Base-by-base conservation (phyloP, 2,888 invertebrate species). In the Sphinx pinastri region DNA sequence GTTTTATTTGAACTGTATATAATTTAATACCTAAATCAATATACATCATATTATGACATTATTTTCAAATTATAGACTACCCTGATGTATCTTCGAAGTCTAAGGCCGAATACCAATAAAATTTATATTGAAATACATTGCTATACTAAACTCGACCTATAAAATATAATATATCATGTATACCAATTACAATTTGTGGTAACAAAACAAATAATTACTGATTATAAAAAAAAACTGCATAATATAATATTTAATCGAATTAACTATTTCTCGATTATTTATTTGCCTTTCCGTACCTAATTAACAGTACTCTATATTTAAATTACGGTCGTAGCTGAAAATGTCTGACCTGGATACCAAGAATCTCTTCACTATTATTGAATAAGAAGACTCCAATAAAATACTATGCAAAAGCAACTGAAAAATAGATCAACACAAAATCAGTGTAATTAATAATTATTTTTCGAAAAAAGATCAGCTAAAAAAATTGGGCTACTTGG, bases 1-100 rank as follows among this genome's bases (percentile, higher is more conserved):
- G 70, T 83, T 84, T 87, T 71, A 76, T 76, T 84, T 74, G 11
- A 12, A 31, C 45, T 51, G 49, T 25, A 38, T 11, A 38, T 31
- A 59, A 25, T 2, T 25, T 25, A 25, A 25, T 25, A 25, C 25
- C 25, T 25, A 1, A 25, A 25, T 25, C 25, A 25, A 25, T 25
- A 25, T 25, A n/a, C n/a, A n/a, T n/a, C n/a, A n/a, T n/a, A n/a
- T n/a, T n/a, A n/a, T n/a, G n/a, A n/a, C n/a, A n/a, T n/a, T n/a
- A n/a, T n/a, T n/a, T 25, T 25, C 25, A 25, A 2, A 25, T 1
- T 25, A 25, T 25, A 25, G 25, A 25, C 25, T 25, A 25, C 25
- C 25, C 25, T 25, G 25, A 25, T 25, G 25, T 25, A 25, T 25
- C 1, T 25, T 25, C 25, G 25, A 25, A 25, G 25, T 25, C 25